phyloP scores from a whole-genome alignment of 2,113 vertebrate genomes.

The Phylloscopus trochiloides region DNA sequence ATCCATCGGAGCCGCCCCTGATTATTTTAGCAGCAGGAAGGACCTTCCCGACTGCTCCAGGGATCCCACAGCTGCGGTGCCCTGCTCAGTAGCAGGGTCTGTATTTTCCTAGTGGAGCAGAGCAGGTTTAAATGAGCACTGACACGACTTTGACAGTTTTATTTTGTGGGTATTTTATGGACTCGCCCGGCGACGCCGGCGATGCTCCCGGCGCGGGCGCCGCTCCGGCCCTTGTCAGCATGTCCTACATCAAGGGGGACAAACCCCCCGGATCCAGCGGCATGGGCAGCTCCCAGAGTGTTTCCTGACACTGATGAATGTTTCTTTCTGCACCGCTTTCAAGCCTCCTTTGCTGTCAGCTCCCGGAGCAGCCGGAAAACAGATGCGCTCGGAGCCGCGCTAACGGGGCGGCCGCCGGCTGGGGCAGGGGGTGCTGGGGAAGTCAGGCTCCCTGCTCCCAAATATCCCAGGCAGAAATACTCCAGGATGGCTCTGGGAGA shows the following conservation, averaged over 20 bases:
- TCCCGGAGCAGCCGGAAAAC: neutral
- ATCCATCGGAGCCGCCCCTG: neutral
- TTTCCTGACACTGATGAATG: conserved; percentile 51
- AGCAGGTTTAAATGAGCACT: conserved; percentile 54
- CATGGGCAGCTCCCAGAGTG: neutral
- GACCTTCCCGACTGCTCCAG: neutral
- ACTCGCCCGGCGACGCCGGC: neutral
- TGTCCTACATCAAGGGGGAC: conserved; percentile 41
- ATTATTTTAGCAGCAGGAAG: neutral
- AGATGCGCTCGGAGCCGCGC: neutral
- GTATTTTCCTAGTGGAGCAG: conserved; percentile 33
- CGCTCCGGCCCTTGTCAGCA: conserved; percentile 42
- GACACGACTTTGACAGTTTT: conserved; percentile 60
- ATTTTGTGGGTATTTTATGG: conserved; percentile 57
- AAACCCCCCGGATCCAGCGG: neutral
- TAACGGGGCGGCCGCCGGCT: neutral
- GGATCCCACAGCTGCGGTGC: neutral
- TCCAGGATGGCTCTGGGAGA: neutral
- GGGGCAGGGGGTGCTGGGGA: neutral
- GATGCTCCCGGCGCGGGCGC: neutral
- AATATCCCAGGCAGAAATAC: neutral
- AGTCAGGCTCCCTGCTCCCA: neutral
- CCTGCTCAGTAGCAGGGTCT: conserved; percentile 34
- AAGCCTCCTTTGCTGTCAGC: neutral
- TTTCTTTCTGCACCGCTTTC: conserved; percentile 49